Percentiles rank a stretch among this genome's conserved stretches.
These are phyloP conservation scores for Orientallactaga sibirica DNA, from an alignment of 2,797 vertebrate species.

Conservation along the genomic window DNA sequence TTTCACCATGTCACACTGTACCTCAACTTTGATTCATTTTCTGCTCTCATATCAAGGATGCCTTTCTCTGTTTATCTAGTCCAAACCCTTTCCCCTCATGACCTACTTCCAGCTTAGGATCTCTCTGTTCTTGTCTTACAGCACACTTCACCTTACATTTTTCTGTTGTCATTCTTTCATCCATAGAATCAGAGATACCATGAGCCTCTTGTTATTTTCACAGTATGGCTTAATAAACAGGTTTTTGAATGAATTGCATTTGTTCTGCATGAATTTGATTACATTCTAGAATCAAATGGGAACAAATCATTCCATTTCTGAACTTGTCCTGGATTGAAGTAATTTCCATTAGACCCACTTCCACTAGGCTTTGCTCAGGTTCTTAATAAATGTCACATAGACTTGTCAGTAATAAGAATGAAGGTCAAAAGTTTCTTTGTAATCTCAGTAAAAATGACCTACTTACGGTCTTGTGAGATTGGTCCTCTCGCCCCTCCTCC, in stretches of 20 bases:
- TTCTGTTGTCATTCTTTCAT: neutral
- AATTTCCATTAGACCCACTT: neutral
- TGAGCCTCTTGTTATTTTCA: neutral
- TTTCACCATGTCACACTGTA: neutral
- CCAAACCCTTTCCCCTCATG: neutral
- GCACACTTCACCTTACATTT: neutral
- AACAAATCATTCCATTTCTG: conserved; percentile 7
- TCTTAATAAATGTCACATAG: conserved; percentile 30
- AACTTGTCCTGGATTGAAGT: conserved; percentile 16
- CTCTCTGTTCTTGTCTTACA: neutral
- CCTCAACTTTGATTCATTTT: neutral
- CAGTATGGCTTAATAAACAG: neutral
- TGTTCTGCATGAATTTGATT: neutral
- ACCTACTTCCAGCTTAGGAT: neutral
- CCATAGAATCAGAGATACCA: neutral
- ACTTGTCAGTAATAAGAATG: neutral
- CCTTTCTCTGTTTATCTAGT: neutral
- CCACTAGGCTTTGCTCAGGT: neutral
- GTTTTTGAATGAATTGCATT: neutral
- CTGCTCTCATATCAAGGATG: neutral
- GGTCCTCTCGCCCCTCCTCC: neutral
- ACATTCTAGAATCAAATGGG: neutral
- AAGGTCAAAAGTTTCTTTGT: conserved; percentile 2
- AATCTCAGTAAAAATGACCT: neutral
- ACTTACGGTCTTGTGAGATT: neutral